phyloP scores from a whole-genome alignment of 2,797 vertebrate species.

The Uromys caudimaculatus region DNA sequence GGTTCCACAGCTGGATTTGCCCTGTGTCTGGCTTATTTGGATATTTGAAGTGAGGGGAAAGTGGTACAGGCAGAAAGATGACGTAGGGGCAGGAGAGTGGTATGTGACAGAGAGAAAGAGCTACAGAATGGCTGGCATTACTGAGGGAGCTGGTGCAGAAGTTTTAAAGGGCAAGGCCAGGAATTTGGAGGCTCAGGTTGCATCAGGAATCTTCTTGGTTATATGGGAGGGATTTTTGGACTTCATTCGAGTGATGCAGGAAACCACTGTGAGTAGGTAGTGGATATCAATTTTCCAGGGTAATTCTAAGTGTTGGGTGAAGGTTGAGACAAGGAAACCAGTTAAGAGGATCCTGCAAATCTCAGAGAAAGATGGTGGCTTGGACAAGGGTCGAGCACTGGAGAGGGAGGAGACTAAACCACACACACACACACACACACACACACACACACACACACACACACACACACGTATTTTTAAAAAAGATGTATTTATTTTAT shows the following conservation, averaged over 20 bases:
- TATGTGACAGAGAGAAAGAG: background rate
- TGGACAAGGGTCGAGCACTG: background rate
- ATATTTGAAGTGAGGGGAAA: background rate
- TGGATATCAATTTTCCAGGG: background rate
- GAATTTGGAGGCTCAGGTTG: background rate
- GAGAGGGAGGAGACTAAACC: too few species aligned
- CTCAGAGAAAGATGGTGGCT: background rate
- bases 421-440: too few species aligned
- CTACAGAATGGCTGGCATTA: background rate
- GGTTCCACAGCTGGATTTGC: background rate
- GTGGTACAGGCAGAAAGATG: background rate
- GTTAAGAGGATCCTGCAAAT: background rate
- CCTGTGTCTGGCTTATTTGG: background rate
- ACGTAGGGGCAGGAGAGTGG: background rate
- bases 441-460: too few species aligned
- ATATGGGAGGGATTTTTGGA: background rate
- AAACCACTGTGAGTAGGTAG: background rate
- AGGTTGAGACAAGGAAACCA: background rate
- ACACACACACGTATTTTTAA: too few species aligned
- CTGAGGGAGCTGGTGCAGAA: background rate
- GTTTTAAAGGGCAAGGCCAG: too few species aligned
- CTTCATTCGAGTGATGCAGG: background rate
- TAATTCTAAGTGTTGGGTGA: background rate
- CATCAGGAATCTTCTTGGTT: rapidly evolving
- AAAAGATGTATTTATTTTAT: too few species aligned